A percentile compares a stretch with the other conserved stretches of the same genome.
Evolutionary conservation across 2,113 vertebrate genomes (phyloP).

Genomic region (Halichoerus grypus): DNA sequence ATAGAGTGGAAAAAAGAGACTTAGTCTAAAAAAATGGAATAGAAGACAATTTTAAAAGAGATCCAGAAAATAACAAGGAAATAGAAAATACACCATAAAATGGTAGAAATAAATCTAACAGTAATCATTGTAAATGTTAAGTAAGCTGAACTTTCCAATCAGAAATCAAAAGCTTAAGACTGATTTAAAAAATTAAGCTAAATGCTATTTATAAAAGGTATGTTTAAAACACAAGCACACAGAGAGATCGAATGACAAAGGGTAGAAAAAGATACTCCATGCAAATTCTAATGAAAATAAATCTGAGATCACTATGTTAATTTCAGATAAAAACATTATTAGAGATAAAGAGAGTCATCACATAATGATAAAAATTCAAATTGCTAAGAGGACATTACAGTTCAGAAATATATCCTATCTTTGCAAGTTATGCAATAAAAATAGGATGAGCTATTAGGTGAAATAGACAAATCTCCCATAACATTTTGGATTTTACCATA

Average conservation of each 20-base stretch:
- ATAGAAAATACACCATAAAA: not conserved
- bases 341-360: not conserved
- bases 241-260: slow-evolving; percentile 15
- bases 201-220: slow-evolving; percentile 4
- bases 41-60: not conserved
- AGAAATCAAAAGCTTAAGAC: slow-evolving; percentile 9
- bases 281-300: slow-evolving; percentile 37
- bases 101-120: not conserved
- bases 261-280: not conserved
- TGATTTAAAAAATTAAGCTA: slow-evolving; percentile 44
- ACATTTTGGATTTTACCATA: not conserved
- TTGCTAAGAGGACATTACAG: not conserved
- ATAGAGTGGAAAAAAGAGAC: not conserved
- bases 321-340: slow-evolving; percentile 21
- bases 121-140: slow-evolving; percentile 12
- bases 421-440: not conserved
- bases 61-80: not conserved
- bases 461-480: not conserved
- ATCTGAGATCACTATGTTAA: slow-evolving; percentile 27
- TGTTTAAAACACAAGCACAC: not conserved
- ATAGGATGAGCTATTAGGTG: not conserved
- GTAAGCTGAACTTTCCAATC: not conserved
- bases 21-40: not conserved
- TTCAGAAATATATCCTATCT: not conserved
- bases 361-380: not conserved